phyloP scores from a whole-genome alignment of 2,888 invertebrate genomes.

The Siphonodentalium dalli region DNA sequence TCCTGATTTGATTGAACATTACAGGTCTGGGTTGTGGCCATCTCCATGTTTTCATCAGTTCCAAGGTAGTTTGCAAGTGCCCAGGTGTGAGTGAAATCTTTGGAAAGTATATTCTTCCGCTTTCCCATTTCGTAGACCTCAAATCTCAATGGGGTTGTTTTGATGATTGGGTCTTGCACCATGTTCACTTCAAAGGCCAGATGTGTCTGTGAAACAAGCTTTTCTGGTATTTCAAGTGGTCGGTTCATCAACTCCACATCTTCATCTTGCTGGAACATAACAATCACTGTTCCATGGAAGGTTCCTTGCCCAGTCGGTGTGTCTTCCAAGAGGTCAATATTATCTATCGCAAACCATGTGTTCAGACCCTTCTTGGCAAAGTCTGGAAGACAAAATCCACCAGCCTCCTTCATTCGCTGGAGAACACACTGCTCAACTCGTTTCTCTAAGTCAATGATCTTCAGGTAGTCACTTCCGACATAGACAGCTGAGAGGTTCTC shows the following conservation, averaged over 20 bases:
- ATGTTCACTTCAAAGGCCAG: no score
- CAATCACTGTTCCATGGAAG: slow-evolving; percentile 19
- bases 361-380: slow-evolving; percentile 22
- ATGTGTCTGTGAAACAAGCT: neutral
- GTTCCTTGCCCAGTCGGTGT: slow-evolving; percentile 10
- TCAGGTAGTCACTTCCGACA: neutral
- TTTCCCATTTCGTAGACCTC: no score
- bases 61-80: no score
- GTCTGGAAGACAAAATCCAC: slow-evolving; percentile 21
- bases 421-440: slow-evolving; percentile 14
- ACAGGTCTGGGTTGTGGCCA: no score
- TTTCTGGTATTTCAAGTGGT: slow-evolving; percentile 21
- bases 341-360: slow-evolving; percentile 25
- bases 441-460: slow-evolving; percentile 4
- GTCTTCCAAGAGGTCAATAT: slow-evolving; percentile 22
- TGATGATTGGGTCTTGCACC: no score
- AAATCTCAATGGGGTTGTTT: no score
- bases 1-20: no score
- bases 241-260: slow-evolving; percentile 18
- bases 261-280: slow-evolving; percentile 13
- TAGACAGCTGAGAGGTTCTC: no score
- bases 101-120: no score
- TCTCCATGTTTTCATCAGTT: no score
- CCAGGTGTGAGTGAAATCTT: no score
- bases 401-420: slow-evolving; percentile 3